phyloP scores from a whole-genome alignment of 1,140 invertebrate genomes.

The Drosophila melanogaster region Release_6_plus_ISO1_MT NT_037436.4:6792501-6793000 shows the following conservation, averaged over 20 bases:
- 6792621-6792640: conserved; percentile 75
- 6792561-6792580: conserved; percentile 83
- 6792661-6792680: conserved; percentile 75
- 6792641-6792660: conserved; percentile 46
- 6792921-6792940: conserved; percentile 82
- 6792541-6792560: conserved; percentile 74
- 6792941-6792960: conserved; percentile 75
- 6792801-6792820: conserved; percentile 81
- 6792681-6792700: conserved; percentile 68
- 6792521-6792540: conserved; percentile 84
- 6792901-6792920: conserved; percentile 75
- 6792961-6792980: conserved; percentile 84
- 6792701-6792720: conserved; percentile 71
- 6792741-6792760: conserved; percentile 66
- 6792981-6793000: conserved; percentile 84
- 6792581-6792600: conserved; percentile 84
- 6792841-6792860: conserved; percentile 84
- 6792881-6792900: conserved; percentile 83
- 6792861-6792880: conserved; percentile 82
- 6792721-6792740: conserved; percentile 73
- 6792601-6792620: conserved; percentile 82
- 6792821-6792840: conserved; percentile 83
- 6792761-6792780: conserved; percentile 67
- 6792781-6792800: conserved; percentile 78
- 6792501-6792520: conserved; percentile 84